A percentile compares a stretch with the other conserved stretches of the same genome.
phyloP scores from a whole-genome alignment of 23 tunicate genomes.

The Oikopleura dioica region DNA sequence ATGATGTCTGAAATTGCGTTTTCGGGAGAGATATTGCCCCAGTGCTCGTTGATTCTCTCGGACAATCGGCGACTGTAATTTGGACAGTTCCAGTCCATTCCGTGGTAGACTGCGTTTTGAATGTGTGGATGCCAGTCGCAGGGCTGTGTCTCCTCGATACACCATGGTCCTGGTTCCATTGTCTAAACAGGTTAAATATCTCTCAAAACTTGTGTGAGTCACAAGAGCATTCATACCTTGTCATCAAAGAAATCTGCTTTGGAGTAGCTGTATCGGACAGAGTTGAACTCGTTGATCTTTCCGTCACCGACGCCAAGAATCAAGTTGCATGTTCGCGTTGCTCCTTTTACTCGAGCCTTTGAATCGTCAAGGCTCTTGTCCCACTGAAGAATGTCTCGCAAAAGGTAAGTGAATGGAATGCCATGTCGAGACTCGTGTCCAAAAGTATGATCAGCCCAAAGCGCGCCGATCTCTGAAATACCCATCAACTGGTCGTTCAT shows the following conservation, averaged over 20 bases:
- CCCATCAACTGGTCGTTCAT: constrained; percentile 55
- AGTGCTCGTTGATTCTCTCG: constrained; percentile 27
- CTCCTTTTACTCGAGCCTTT: constrained; percentile 41
- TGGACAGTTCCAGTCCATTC: constrained; percentile 93
- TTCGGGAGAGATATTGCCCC: constrained; percentile 55
- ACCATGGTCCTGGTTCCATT: constrained; percentile 12
- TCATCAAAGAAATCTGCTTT: no score
- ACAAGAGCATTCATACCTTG: no score
- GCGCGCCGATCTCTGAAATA: constrained; percentile 70
- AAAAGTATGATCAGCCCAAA: constrained; percentile 43
- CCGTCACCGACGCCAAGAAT: constrained; percentile 90
- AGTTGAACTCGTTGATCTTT: constrained; percentile 19
- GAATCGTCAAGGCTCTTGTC: constrained; percentile 81
- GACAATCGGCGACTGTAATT: constrained; percentile 49
- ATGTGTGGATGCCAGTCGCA: constrained; percentile 69
- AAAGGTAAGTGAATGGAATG: constrained; percentile 31
- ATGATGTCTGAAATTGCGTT: constrained; percentile 30
- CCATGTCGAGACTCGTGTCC: constrained; percentile 40
- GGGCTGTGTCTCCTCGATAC: not conserved
- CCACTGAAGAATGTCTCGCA: constrained; percentile 72
- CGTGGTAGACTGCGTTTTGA: constrained; percentile 55
- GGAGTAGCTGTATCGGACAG: not conserved
- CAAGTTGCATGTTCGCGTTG: constrained; percentile 57
- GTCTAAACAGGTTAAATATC: no score
- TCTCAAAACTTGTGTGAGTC: no score